phyloP scores from a whole-genome alignment of 2,113 vertebrate species.

The Holacanthus passer region DNA sequence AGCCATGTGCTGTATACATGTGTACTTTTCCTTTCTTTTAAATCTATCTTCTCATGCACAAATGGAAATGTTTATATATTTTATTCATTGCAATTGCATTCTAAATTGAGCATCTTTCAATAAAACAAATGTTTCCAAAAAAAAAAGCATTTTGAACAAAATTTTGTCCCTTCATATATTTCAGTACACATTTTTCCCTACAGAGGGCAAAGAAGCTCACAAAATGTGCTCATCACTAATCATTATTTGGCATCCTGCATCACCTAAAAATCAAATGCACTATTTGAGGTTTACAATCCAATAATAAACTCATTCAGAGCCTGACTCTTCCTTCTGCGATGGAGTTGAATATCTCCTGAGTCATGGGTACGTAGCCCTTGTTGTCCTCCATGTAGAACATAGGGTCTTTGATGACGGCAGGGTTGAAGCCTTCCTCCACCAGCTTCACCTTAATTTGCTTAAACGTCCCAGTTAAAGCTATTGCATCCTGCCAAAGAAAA shows the following conservation, averaged over 20 bases:
- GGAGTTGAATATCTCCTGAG: slow-evolving; percentile 83
- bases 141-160: not conserved
- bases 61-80: not conserved
- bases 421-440: slow-evolving; percentile 87
- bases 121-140: not conserved
- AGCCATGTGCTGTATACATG: too few relatives aligned
- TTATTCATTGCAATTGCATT: not conserved
- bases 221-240: not conserved
- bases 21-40: too few relatives aligned
- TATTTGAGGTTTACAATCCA: not conserved
- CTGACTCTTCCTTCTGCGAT: slow-evolving; percentile 74
- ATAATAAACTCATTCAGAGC: slow-evolving; percentile 72
- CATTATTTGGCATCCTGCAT: slow-evolving; percentile 8
- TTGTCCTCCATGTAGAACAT: slow-evolving; percentile 88
- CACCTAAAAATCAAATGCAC: slow-evolving; percentile 15
- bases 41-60: too few relatives aligned
- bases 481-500: slow-evolving; percentile 56
- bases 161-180: not conserved
- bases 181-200: not conserved
- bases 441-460: slow-evolving; percentile 89
- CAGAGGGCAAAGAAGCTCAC: not conserved
- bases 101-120: not conserved
- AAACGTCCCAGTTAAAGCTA: slow-evolving; percentile 88
- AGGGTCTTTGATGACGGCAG: slow-evolving; percentile 77
- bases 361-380: slow-evolving; percentile 86